A percentile compares a stretch with the other conserved stretches of the same genome.
Conservation (phyloP, 2,888 invertebrate genomes). For the Serripes groenlandicus region DNA sequence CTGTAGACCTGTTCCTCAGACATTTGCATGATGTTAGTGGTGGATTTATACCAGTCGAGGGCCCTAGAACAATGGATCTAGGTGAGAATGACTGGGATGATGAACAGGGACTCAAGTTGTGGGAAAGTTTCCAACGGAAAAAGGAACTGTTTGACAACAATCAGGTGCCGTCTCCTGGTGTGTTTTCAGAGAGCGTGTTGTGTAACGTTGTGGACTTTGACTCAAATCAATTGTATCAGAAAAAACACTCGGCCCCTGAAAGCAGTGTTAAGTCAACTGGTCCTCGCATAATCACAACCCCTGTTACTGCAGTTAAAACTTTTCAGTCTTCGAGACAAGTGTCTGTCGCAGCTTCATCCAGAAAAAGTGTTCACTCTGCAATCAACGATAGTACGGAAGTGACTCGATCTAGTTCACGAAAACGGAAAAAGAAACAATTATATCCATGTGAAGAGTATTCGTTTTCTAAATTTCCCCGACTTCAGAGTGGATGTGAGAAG, state of each 20-base stretch:
- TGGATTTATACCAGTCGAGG: constrained; percentile 73
- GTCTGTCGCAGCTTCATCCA: background rate
- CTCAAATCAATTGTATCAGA: constrained; percentile 16
- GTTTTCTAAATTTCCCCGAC: constrained; percentile 68
- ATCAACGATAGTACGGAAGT: constrained; percentile 35
- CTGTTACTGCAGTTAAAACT: constrained; percentile 47
- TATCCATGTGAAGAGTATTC: constrained; percentile 84
- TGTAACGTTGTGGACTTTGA: constrained; percentile 43
- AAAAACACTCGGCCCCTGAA: background rate
- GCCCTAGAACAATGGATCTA: constrained; percentile 77
- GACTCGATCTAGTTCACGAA: constrained; percentile 80
- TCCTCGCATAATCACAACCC: constrained; percentile 60
- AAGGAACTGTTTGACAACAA: constrained; percentile 69
- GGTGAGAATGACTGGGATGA: constrained; percentile 72
- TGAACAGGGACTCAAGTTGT: constrained; percentile 69
- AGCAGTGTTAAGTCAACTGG: constrained; percentile 30
- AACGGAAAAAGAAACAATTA: constrained; percentile 83
- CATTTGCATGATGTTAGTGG: constrained; percentile 82
- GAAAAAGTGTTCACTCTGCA: background rate
- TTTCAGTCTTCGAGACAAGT: constrained; percentile 18
- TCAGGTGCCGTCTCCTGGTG: constrained; percentile 52
- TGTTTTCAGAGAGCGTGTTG: constrained; percentile 38
- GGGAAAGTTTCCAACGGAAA: constrained; percentile 80
- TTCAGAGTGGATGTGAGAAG: constrained; percentile 22
- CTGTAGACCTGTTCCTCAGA: constrained; percentile 79